Conservation (phyloP, 2,888 invertebrate genomes). For the Andricus curvator region DNA sequence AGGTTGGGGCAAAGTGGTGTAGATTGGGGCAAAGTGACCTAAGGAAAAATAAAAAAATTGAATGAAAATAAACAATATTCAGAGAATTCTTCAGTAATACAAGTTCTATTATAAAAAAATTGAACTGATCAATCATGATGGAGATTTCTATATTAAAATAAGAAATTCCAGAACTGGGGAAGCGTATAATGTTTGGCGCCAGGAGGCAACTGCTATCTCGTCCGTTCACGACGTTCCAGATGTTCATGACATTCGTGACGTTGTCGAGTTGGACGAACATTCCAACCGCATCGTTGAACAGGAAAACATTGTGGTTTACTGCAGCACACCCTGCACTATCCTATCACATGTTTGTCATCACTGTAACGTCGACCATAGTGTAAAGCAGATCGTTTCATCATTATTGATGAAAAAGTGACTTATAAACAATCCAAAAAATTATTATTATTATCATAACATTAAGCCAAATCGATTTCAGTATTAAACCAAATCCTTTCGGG, state of each 20-base stretch:
- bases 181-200: neutral
- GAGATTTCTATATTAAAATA: neutral
- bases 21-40: too few relatives aligned
- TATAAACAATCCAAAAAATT: neutral
- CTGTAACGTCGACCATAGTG: neutral
- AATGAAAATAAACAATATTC: too few relatives aligned
- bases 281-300: constrained; percentile 41
- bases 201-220: neutral
- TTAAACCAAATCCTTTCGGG: too few relatives aligned
- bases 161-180: too few relatives aligned
- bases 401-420: neutral
- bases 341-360: neutral
- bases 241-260: constrained; percentile 32
- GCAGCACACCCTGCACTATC: constrained; percentile 17
- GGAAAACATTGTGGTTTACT: constrained; percentile 48
- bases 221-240: constrained; percentile 17
- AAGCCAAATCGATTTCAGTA: too few relatives aligned
- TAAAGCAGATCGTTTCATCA: neutral
- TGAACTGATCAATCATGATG: too few relatives aligned
- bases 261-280: constrained; percentile 16
- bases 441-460: too few relatives aligned
- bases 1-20: too few relatives aligned
- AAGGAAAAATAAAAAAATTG: too few relatives aligned
- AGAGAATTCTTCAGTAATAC: too few relatives aligned
- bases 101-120: too few relatives aligned